Conservation (phyloP, 2,113 vertebrate genomes). For the Podarcis raffonei region DNA sequence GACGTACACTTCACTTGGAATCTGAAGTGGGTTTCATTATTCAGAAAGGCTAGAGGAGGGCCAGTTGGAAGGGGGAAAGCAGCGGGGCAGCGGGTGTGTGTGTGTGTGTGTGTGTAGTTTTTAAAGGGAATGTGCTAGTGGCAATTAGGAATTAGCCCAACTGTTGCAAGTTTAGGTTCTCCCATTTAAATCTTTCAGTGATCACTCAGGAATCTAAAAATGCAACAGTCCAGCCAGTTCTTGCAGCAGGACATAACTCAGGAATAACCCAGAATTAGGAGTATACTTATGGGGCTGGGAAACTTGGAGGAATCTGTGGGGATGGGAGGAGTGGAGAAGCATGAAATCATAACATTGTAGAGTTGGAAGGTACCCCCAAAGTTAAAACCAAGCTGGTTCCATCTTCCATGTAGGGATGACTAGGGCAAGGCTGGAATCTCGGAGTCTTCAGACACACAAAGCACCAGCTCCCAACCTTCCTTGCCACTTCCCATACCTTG, state of each 20-base stretch:
- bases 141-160: not conserved
- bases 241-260: not conserved
- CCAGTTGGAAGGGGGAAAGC: not conserved
- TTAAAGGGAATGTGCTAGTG: not conserved
- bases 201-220: not conserved
- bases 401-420: too few species aligned
- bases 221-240: not conserved
- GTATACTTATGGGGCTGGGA: not conserved
- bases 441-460: too few species aligned
- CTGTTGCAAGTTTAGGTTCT: not conserved
- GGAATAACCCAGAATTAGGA: not conserved
- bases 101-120: not conserved
- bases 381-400: too few species aligned
- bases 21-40: not conserved
- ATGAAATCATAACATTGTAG: too few species aligned
- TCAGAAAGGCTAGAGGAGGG: not conserved
- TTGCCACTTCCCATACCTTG: too few species aligned
- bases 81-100: not conserved
- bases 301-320: too few species aligned
- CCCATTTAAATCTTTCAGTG: not conserved
- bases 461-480: too few species aligned
- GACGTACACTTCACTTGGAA: not conserved
- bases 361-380: too few species aligned
- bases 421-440: too few species aligned
- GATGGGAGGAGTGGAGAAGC: too few species aligned